Base-by-base conservation (phyloP, 2,113 vertebrate species). In the Catagonus wagneri region DNA sequence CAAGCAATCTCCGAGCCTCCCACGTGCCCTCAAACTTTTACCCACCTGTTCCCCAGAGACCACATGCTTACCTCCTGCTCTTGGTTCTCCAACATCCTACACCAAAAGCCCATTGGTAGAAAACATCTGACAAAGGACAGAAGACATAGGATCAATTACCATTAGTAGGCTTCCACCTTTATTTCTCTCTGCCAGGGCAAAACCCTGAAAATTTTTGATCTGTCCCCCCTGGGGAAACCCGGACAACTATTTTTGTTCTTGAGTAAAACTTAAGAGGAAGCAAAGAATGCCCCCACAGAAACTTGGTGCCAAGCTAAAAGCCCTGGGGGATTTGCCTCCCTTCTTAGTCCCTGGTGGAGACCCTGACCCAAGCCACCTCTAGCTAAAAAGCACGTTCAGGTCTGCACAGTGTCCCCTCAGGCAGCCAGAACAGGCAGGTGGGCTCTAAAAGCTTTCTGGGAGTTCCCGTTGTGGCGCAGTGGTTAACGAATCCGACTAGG, bases 41-140 rank as follows among this genome's bases (percentile, higher is more conserved):
- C 74, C 58, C n/a, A 90, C 79, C 29, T 0, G 0, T 6, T 17
- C 34, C 15, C 63, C 39, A 29, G 8, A 34, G 66, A 50, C 65
- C 69, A 69, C 23, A 2, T 0, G 60, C 99, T 99, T 98, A 99
- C 99, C 98, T 99, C 99, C 95, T 98, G 98, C 95, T 99, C 99
- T 61, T 98, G 98, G 98, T 96, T 99, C 95, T 98, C 98, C 98
- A 98, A 99, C 99, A 99, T 99, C 98, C 98, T 99, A 98, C 61
- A 97, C 92, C 83, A 95, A 96, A 89, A 96, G 89, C 97, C 94
- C 96, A 96, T 88, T 86, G 74, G 97, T 14, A 17, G 97, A 89
- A 97, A 97, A 90, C 98, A 98, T 98, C 98, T 99, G 96, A n/a
- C 11, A 32, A 79, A n/a, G n/a, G 60, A 65, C 39, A 93, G 2